Percentiles rank a stretch among this genome's conserved stretches.
Evolutionary conservation across 1,140 invertebrate species (phyloP).

Genomic region (Tetragonula clypearis): DNA sequence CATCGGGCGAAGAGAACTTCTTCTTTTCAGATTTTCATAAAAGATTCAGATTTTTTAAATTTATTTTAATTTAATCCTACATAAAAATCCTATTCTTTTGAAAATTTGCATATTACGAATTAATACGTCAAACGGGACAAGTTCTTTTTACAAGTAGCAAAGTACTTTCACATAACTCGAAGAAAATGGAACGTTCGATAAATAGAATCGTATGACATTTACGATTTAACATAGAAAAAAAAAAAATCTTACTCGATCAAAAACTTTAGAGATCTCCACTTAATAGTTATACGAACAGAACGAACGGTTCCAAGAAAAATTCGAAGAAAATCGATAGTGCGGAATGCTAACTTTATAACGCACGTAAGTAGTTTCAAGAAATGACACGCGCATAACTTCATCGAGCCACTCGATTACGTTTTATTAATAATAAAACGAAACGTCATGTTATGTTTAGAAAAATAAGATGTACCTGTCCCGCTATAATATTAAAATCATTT

Average conservation of each 20-base stretch:
- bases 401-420: neutral
- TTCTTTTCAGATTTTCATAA: too few species aligned
- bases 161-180: neutral
- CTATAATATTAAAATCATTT: conserved; percentile 44
- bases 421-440: conserved; percentile 13
- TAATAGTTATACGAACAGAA: neutral
- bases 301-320: neutral
- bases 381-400: neutral
- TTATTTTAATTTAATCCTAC: too few species aligned
- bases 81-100: too few species aligned
- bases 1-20: too few species aligned
- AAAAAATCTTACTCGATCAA: neutral
- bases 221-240: neutral
- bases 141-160: too few species aligned
- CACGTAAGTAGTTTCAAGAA: neutral
- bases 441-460: neutral
- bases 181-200: too few species aligned
- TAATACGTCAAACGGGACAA: too few species aligned
- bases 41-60: too few species aligned
- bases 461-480: neutral
- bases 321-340: neutral
- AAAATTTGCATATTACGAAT: too few species aligned
- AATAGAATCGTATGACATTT: neutral
- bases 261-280: neutral
- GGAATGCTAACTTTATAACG: neutral